Base-by-base conservation (phyloP, 2,797 vertebrate genomes). In the Pygocentrus nattereri region DNA sequence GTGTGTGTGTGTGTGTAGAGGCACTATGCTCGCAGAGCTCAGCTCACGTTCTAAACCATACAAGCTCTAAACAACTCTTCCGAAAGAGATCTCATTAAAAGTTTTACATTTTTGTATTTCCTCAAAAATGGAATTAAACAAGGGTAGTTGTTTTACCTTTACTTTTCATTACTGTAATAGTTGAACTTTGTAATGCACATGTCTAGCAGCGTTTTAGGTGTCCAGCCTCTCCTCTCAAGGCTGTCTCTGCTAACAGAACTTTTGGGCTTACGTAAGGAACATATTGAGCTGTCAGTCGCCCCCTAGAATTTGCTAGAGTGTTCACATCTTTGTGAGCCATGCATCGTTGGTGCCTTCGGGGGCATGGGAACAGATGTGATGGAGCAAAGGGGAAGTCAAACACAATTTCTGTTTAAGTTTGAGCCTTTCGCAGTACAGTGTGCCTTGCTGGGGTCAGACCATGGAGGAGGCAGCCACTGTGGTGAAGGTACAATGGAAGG, bases 311-410 rank as follows among this genome's bases (percentile, higher is more conserved):
- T 89, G 89, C 88, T 87, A 86, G 86, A 90, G 83, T 88, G 86
- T 85, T 92, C 88, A 89, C 72, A 78, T 85, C 83, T 82, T 71
- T 81, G 73, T 76, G 47, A 49, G 65, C 85, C 50, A 72, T 67
- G 86, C 88, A 89, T 90, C 88, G 84, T 49, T 87, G 84, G 82
- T 88, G 90, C 87, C 90, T 87, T 91, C 89, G 47, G 80, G 78
- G 86, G 87, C 88, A 88, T 87, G 85, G 87, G 89, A 92, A 89
- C 93, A 94, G 92, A 93, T 93, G 94, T 93, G 89, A 86, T n/a
- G 54, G 87, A 86, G 58, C 41, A 87, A 82, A 89, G 86, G 83
- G 77, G 82, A 74, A 84, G 72, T 86, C 87, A 84, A 87, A 91
- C 88, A 76, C 89, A 78, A 90, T 90, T 92, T 92, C 84, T 91